Conservation (phyloP, 2,888 invertebrate genomes). For the Ochropleura leucogaster region DNA sequence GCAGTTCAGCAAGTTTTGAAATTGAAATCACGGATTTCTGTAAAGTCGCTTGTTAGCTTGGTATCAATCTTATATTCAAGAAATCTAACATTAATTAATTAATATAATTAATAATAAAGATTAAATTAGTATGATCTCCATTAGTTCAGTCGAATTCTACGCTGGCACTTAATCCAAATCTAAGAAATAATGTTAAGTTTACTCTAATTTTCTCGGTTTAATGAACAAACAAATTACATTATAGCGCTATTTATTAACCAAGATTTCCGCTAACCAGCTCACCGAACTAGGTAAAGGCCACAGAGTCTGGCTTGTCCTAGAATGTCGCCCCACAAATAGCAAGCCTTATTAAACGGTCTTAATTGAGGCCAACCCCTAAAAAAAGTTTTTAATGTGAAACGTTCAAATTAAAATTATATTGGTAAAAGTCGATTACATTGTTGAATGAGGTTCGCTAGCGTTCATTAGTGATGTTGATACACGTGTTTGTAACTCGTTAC, state of each 20-base stretch:
- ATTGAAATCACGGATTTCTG: not conserved
- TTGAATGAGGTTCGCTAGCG: slow-evolving; percentile 33
- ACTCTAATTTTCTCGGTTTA: slow-evolving; percentile 8
- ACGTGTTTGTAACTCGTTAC: slow-evolving; percentile 65
- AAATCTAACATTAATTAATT: slow-evolving; percentile 4
- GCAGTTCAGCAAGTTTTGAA: not conserved
- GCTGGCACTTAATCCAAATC: not conserved
- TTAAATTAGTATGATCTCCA: slow-evolving; percentile 2
- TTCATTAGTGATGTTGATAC: slow-evolving; percentile 47
- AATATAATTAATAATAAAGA: not conserved
- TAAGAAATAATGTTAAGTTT: not conserved
- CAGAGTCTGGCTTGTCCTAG: slow-evolving; percentile 41
- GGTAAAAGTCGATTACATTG: slow-evolving; percentile 19
- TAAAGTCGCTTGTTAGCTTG: not conserved
- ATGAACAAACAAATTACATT: slow-evolving; percentile 2
- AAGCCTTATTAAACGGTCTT: slow-evolving; percentile 54
- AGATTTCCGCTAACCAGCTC: slow-evolving; percentile 45
- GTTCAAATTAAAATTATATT: slow-evolving; percentile 28
- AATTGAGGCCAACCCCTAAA: slow-evolving; percentile 54
- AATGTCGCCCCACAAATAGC: slow-evolving; percentile 56
- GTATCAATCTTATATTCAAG: not conserved
- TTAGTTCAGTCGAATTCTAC: not conserved
- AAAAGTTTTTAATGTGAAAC: slow-evolving; percentile 18
- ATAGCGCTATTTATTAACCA: slow-evolving; percentile 28
- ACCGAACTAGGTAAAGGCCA: slow-evolving; percentile 61